Conservation (phyloP, 2,888 invertebrate species). For the Mesorhabditis spiculigera region DNA sequence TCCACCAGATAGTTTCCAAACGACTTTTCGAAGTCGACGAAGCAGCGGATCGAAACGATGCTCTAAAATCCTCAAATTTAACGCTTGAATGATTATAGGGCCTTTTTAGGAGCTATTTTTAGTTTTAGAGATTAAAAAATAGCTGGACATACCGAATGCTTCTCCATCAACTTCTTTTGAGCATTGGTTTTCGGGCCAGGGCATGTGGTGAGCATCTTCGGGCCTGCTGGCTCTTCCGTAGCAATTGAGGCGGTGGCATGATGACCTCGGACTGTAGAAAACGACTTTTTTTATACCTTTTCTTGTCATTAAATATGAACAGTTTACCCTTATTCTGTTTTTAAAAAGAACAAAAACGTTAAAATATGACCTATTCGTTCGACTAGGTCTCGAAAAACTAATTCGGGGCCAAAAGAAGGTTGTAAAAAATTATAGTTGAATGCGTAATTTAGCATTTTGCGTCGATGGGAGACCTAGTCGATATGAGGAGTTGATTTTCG, state of each 20-base stretch:
- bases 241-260: slow-evolving; percentile 18
- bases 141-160: not conserved
- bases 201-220: slow-evolving; percentile 32
- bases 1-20: slow-evolving; percentile 90
- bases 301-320: not conserved
- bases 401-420: too few relatives aligned
- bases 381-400: too few relatives aligned
- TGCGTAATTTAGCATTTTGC: too few relatives aligned
- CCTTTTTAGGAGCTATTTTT: too few relatives aligned
- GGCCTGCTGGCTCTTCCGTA: slow-evolving; percentile 28
- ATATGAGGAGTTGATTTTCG: too few relatives aligned
- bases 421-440: too few relatives aligned
- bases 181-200: slow-evolving; percentile 43
- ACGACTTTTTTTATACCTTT: too few relatives aligned
- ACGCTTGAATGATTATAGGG: too few relatives aligned
- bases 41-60: slow-evolving; percentile 66
- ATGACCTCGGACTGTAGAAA: not conserved
- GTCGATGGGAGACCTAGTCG: too few relatives aligned
- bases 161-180: slow-evolving; percentile 29
- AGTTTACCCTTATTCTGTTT: not conserved
- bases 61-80: slow-evolving; percentile 63
- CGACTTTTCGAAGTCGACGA: slow-evolving; percentile 83
- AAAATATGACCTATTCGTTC: not conserved
- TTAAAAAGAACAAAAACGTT: not conserved
- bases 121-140: not conserved